A percentile compares a stretch with the other conserved stretches of the same genome.
phyloP scores from a whole-genome alignment of 2,888 invertebrate genomes.

The Melinaea menophilus region DNA sequence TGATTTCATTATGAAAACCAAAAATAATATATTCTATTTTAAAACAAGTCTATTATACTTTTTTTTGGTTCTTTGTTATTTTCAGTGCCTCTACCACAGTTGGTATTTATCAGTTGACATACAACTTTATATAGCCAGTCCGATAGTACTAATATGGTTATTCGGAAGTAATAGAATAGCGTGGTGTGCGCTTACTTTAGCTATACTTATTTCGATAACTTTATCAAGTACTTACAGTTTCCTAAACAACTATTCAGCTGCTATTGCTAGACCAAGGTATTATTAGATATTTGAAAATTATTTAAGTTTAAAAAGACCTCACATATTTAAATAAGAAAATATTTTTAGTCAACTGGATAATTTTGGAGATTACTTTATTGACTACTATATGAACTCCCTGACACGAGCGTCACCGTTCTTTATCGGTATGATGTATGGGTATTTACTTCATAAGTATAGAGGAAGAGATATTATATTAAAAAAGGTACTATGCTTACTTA shows the following conservation, averaged over 20 bases:
- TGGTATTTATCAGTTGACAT: conserved; percentile 49
- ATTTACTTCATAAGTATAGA: conserved; percentile 57
- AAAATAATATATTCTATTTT: background rate
- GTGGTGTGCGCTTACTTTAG: conserved; percentile 27
- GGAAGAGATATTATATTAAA: conserved; percentile 29
- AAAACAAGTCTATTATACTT: too few species aligned
- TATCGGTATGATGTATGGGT: conserved; percentile 48
- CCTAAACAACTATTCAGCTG: conserved; percentile 50
- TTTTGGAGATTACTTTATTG: conserved; percentile 31
- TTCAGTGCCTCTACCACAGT: conserved; percentile 46
- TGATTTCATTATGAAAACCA: background rate
- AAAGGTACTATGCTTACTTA: conserved; percentile 33
- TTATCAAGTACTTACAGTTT: conserved; percentile 50
- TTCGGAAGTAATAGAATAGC: conserved; percentile 31
- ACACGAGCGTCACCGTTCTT: conserved; percentile 49
- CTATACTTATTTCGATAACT: conserved; percentile 33
- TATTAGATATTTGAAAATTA: conserved; percentile 10
- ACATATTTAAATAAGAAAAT: too few species aligned
- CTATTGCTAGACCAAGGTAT: conserved; percentile 47
- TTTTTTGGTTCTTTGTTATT: conserved; percentile 11
- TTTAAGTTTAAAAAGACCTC: too few species aligned
- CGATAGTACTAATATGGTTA: conserved; percentile 38
- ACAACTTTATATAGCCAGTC: conserved; percentile 39
- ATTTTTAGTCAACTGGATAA: conserved; percentile 25
- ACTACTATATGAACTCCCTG: conserved; percentile 52